These are phyloP conservation scores for Stenodera caucasica DNA, from an alignment of 2,888 invertebrate species.

Conservation along the genomic window DNA sequence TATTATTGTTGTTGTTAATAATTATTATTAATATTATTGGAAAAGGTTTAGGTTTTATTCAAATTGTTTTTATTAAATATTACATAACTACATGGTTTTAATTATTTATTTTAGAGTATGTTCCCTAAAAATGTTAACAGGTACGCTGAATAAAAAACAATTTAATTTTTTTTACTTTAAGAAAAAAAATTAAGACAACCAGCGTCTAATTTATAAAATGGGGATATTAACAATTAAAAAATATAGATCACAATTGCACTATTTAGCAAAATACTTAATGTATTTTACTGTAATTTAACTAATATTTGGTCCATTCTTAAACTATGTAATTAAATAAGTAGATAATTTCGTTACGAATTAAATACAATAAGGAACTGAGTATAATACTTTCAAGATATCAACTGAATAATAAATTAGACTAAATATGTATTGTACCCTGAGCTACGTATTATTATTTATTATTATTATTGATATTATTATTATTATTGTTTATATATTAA, in stretches of 20 bases:
- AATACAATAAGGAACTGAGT: conserved; percentile 27
- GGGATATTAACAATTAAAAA: conserved; percentile 21
- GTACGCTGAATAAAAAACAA: conserved; percentile 12
- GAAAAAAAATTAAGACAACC: not conserved
- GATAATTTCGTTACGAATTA: conserved; percentile 16
- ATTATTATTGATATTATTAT: not conserved
- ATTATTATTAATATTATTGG: not conserved
- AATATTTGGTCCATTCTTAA: conserved; percentile 21
- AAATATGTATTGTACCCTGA: conserved; percentile 29
- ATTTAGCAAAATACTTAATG: conserved; percentile 10
- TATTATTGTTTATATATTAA: not conserved
- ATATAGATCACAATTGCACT: conserved; percentile 31
- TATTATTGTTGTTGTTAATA: not conserved
- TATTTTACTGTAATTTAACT: not conserved
- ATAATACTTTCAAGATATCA: conserved; percentile 26
- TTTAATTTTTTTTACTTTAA: too few species aligned
- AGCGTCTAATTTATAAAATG: conserved; percentile 10
- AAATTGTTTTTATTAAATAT: conserved; percentile 30
- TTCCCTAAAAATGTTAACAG: conserved; percentile 22
- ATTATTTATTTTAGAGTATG: conserved; percentile 17
- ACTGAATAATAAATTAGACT: conserved; percentile 25
- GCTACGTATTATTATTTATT: conserved; percentile 20
- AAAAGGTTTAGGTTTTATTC: conserved; percentile 27
- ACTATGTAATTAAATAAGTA: conserved; percentile 22
- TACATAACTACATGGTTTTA: conserved; percentile 21